Conservation (phyloP, 2,113 vertebrate genomes). For the Gasterosteus aculeatus region DNA sequence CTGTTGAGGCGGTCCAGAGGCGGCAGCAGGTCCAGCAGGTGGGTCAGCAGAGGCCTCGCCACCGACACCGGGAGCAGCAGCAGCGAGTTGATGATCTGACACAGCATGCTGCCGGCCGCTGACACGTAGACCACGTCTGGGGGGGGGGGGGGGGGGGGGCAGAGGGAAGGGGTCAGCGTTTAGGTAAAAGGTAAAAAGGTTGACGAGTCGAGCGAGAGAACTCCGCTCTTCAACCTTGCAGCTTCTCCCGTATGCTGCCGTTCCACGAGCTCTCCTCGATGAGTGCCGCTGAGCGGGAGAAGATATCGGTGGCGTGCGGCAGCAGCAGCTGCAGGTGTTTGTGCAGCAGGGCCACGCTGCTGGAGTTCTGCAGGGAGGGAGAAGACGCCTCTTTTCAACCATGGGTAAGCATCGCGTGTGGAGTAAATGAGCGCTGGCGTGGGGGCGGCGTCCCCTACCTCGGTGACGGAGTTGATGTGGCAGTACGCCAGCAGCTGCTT, state of each 20-base stretch:
- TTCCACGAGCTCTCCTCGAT: conserved; percentile 96
- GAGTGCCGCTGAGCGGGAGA: conserved; percentile 90
- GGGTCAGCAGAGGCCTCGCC: conserved; percentile 90
- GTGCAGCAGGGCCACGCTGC: conserved; percentile 96
- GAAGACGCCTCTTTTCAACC: conserved; percentile 3
- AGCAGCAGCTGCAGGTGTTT: conserved; percentile 96
- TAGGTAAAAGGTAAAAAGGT: not conserved
- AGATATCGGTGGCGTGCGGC: conserved; percentile 97
- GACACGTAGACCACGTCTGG: conserved; percentile 96
- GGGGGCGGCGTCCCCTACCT: conserved; percentile 77
- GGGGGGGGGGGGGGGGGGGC: not conserved
- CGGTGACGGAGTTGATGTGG: conserved; percentile 91
- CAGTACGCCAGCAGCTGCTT: conserved; percentile 96
- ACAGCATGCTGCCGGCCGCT: conserved; percentile 97
- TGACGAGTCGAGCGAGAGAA: not conserved
- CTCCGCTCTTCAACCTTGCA: conserved; percentile 83
- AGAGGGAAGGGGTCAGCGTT: no score
- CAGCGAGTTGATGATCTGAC: conserved; percentile 93
- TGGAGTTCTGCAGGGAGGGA: conserved; percentile 85
- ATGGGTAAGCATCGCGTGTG: not conserved
- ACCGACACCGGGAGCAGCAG: conserved; percentile 93
- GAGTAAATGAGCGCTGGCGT: not conserved
- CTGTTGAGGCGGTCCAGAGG: conserved; percentile 94
- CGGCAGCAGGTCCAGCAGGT: conserved; percentile 91
- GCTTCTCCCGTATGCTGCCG: conserved; percentile 91